Base-by-base conservation (phyloP, 2,888 invertebrate genomes). In the Watsonalla binaria region DNA sequence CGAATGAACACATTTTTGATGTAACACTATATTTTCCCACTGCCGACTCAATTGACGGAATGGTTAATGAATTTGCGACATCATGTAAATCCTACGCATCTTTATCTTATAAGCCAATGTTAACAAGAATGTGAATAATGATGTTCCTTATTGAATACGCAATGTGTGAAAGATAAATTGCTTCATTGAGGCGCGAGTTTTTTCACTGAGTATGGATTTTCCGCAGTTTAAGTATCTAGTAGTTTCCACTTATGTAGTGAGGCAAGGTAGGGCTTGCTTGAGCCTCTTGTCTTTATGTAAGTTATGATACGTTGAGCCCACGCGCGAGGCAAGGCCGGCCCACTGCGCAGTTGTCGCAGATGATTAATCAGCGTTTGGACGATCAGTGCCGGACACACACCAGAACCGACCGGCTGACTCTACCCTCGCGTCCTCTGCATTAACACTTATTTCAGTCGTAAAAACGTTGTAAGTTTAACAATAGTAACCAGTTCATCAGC, bases 321-420 rank as follows among this genome's bases (percentile, higher is more conserved):
- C 90, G 86, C 89, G 76, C 74, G 57, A 45, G 59, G 61, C 88
- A 88, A 90, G 88, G 88, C 71, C 87, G 74, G 66, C 63, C 57
- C 74, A 77, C 81, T 90, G 86, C 90, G 90, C 85, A 90, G 85
- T 89, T 84, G 85, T 78, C 76, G 67, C 69, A 64, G 80, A 87
- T 89, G 90, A 90, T 89, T 89, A 88, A 89, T 87, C 83, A 72
- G 75, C 63, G 76, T 78, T 72, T 72, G 74, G 74, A 63, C 73
- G 74, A 83, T 78, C 82, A 82, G 80, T 82, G 79, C 82, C 79
- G 89, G 89, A 88, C 90, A 86, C 75, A 78, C 79, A 78, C 74
- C 69, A 74, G 68, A 66, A 75, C 68, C 67, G 70, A 68, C 70
- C 79, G 78, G 76, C 75, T 74, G 81, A 71, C 69, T 72, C 48